Evolutionary conservation across 1,140 invertebrate species (phyloP).

Genomic region (Saxidomus purpurata): DNA sequence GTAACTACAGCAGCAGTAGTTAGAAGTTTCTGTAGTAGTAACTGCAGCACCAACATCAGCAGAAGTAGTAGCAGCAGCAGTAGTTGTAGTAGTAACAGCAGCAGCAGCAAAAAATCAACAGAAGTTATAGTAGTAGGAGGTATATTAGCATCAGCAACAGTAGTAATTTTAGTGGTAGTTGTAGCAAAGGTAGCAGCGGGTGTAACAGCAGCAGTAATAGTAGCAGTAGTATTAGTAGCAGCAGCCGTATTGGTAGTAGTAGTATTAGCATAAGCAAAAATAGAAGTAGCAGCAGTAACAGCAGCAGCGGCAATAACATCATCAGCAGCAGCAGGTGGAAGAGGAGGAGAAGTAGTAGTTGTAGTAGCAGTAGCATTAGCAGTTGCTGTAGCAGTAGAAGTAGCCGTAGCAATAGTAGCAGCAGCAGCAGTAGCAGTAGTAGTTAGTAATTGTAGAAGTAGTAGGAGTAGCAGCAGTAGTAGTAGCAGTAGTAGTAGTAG

Average conservation of each 20-base stretch:
- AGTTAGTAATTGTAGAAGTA: too few relatives aligned
- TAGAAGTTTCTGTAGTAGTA: conserved; percentile 21
- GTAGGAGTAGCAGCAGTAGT: conserved; percentile 49
- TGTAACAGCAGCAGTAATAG: conserved; percentile 5
- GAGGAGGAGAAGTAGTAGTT: conserved; percentile 17
- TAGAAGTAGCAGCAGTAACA: too few relatives aligned
- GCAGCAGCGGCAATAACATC: conserved; percentile 16
- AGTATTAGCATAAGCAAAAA: background rate
- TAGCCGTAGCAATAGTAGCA: conserved; percentile 31
- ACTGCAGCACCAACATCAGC: background rate
- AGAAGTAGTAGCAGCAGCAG: background rate
- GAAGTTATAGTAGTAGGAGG: conserved; percentile 18
- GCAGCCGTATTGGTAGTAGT: conserved; percentile 37
- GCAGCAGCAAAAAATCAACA: background rate
- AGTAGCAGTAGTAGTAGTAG: conserved; percentile 46
- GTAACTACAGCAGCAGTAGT: conserved; percentile 15
- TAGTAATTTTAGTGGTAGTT: conserved; percentile 5
- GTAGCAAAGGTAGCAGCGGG: conserved; percentile 38
- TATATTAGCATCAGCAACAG: background rate
- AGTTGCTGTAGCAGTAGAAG: too few relatives aligned
- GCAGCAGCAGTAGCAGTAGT: conserved; percentile 45
- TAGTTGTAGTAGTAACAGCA: background rate
- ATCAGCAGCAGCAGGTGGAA: conserved; percentile 29
- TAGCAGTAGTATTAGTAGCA: conserved; percentile 41
- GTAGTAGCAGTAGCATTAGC: too few relatives aligned